Conservation (phyloP, 2,888 invertebrate species). For the Acanthosepion esculentum region DNA sequence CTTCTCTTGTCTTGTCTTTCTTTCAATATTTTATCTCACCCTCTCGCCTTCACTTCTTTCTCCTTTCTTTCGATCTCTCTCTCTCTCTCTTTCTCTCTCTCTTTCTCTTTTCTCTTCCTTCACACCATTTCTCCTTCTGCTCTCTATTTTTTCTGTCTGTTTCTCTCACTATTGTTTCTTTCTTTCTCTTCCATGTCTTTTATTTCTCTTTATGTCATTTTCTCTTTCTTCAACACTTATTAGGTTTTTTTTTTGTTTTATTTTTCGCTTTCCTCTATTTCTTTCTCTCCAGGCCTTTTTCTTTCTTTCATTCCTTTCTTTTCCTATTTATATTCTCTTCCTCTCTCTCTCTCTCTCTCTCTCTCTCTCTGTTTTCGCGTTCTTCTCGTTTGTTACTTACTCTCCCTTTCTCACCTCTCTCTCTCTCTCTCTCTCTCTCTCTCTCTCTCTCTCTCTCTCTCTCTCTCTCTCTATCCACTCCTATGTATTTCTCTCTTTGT, state of each 20-base stretch:
- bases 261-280: too few relatives aligned
- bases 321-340: accelerated
- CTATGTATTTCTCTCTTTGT: background rate
- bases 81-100: background rate
- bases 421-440: too few relatives aligned
- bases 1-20: too few relatives aligned
- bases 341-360: background rate
- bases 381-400: background rate
- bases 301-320: too few relatives aligned
- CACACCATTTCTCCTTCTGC: too few relatives aligned
- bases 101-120: background rate
- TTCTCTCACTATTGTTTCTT: background rate
- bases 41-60: background rate
- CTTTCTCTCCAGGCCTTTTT: too few relatives aligned
- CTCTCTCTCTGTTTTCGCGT: background rate
- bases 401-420: too few relatives aligned
- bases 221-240: too few relatives aligned
- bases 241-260: background rate
- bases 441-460: too few relatives aligned
- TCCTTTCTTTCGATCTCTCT: background rate
- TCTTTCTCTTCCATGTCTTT: background rate
- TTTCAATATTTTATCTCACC: background rate
- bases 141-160: background rate
- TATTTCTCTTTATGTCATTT: background rate
- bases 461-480: too few relatives aligned